Evolutionary conservation across 2,888 invertebrate genomes (phyloP).

Genomic region (Hydroisotoma schaefferi): DNA sequence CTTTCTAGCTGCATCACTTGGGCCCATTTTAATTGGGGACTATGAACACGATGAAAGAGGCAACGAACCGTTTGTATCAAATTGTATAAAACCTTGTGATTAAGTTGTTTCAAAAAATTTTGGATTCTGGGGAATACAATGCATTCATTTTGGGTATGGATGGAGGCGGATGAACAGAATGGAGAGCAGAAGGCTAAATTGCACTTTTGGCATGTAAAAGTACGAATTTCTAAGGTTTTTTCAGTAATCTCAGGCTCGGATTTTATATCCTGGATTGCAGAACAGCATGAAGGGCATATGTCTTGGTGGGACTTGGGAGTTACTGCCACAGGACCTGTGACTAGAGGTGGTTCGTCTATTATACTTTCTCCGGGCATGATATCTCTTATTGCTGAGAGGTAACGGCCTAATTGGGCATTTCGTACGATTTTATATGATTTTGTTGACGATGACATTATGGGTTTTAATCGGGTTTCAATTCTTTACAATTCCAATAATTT

Average conservation of each 20-base stretch:
- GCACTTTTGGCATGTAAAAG: slow-evolving; percentile 14
- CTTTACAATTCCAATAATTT: too few species aligned
- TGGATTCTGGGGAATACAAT: slow-evolving; percentile 17
- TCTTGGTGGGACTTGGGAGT: background rate
- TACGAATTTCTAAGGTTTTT: background rate
- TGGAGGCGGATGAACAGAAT: background rate
- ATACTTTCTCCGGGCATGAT: slow-evolving; percentile 40
- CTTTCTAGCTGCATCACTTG: slow-evolving; percentile 35
- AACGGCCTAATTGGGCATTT: slow-evolving; percentile 26
- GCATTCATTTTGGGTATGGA: slow-evolving; percentile 38
- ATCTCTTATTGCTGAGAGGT: slow-evolving; percentile 35
- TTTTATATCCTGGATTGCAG: background rate
- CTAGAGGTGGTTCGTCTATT: slow-evolving; percentile 36
- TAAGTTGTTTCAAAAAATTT: slow-evolving; percentile 14
- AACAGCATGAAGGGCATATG: slow-evolving; percentile 31
- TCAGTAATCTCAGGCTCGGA: background rate
- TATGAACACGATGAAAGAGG: slow-evolving; percentile 15
- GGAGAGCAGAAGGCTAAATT: slow-evolving; percentile 9
- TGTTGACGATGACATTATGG: background rate
- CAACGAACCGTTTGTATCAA: slow-evolving; percentile 34
- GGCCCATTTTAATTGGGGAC: slow-evolving; percentile 29
- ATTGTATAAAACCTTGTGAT: slow-evolving; percentile 23
- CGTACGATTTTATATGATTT: slow-evolving; percentile 23
- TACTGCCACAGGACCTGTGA: slow-evolving; percentile 26
- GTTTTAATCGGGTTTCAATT: too few species aligned